phyloP scores from a whole-genome alignment of 1,140 invertebrate genomes.

The Bombus waltoni region DNA sequence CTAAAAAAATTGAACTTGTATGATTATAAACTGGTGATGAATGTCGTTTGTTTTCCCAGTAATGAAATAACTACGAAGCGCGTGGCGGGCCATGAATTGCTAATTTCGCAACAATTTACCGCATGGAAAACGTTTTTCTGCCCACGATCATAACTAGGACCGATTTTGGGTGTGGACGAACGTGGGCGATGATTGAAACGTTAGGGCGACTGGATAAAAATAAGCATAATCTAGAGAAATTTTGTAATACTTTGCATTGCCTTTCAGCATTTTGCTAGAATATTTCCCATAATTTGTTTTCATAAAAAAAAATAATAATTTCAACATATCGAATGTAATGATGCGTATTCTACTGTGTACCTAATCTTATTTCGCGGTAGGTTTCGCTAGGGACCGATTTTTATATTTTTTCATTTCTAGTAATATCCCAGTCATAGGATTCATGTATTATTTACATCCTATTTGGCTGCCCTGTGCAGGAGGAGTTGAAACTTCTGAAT shows the following conservation, averaged over 20 bases:
- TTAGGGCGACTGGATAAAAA: constrained; percentile 27
- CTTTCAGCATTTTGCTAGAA: neutral
- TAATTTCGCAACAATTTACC: neutral
- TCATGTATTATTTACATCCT: no score
- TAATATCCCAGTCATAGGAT: no score
- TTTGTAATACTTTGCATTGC: neutral
- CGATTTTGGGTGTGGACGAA: constrained; percentile 30
- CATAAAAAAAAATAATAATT: neutral
- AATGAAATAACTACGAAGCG: neutral
- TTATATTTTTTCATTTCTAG: no score
- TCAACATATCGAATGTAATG: no score
- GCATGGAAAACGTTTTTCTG: neutral
- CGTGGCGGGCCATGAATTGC: neutral
- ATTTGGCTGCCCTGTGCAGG: neutral
- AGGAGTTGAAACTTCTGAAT: no score
- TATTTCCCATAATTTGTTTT: neutral
- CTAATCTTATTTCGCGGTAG: no score
- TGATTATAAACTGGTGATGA: neutral
- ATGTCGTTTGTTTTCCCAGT: neutral
- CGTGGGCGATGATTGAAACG: constrained; percentile 28
- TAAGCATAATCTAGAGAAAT: constrained; percentile 31
- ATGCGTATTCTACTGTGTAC: no score
- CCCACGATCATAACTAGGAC: neutral
- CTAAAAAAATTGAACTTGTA: neutral
- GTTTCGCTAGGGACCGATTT: no score